A percentile compares a stretch with the other conserved stretches of the same genome.
phyloP scores from a whole-genome alignment of 2,888 invertebrate species.

The Mythimna vitellina region DNA sequence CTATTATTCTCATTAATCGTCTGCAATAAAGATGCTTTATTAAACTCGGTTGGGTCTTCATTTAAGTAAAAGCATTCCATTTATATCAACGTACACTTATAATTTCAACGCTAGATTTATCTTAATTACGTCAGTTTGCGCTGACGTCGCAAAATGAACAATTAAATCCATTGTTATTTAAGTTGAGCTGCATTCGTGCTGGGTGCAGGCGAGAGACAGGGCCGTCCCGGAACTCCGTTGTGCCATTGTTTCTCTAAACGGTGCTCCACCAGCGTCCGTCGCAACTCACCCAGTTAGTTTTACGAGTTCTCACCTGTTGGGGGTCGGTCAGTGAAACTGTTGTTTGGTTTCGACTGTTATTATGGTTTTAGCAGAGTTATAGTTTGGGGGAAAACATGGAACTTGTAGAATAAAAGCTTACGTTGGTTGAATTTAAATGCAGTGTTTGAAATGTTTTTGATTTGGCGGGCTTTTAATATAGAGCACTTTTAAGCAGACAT shows the following conservation, averaged over 20 bases:
- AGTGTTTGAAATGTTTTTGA: constrained; percentile 2
- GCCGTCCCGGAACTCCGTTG: constrained; percentile 63
- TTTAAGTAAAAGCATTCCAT: constrained; percentile 7
- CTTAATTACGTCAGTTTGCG: constrained; percentile 49
- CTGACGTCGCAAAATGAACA: constrained; percentile 56
- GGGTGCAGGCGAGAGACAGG: constrained; percentile 56
- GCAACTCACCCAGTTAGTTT: constrained; percentile 66
- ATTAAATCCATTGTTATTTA: constrained; percentile 61
- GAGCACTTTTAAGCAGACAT: not conserved
- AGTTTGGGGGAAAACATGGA: constrained; percentile 31
- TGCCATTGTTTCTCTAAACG: constrained; percentile 76
- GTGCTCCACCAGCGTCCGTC: constrained; percentile 67
- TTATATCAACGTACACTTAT: constrained; percentile 28
- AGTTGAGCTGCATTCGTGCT: constrained; percentile 55
- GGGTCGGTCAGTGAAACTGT: constrained; percentile 48
- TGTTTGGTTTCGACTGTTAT: constrained; percentile 52
- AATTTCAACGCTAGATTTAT: constrained; percentile 37
- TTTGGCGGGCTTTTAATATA: not conserved
- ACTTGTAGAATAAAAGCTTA: constrained; percentile 27
- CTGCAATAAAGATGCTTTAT: not conserved
- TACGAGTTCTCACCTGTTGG: constrained; percentile 70
- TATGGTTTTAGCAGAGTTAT: constrained; percentile 31
- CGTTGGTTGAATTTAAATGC: constrained; percentile 24
- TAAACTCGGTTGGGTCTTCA: constrained; percentile 5
- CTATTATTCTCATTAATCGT: constrained; percentile 11